Base-by-base conservation (phyloP, 2,888 invertebrate genomes). In the Monoplex corrugatus region DNA sequence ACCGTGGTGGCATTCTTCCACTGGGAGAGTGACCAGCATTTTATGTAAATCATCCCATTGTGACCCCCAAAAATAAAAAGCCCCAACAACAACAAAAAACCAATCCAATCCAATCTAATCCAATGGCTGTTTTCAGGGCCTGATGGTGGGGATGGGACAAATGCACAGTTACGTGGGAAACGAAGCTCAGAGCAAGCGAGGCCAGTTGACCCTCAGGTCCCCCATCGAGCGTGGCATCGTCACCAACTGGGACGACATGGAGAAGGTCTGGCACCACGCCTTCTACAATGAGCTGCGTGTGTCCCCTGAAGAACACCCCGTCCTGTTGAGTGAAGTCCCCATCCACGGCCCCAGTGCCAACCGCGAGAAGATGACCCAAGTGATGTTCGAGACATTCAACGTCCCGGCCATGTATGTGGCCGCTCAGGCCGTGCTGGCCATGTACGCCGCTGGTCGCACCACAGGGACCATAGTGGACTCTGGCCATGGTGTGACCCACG, bases 371-470 rank as follows among this genome's bases (percentile, higher is more conserved):
- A 98, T 98, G 98, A 98, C 98, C 89, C 95, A 95, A 92, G 94
- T 94, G 89, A 94, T 95, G 92, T 92, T 93, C 87, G 92, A 92
- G 98, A 99, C 97, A 95, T 98, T 98, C 97, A 98, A 98, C 97
- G 98, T 98, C 87, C 98, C 98, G 92, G 98, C 98, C 95, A 98
- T 98, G 98, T 98, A 98, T 96, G 98, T 98, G 92, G 98, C 98
- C 96, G 98, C 98, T 93, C 99, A 99, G 96, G 98, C 99, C 90
- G 98, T 98, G 90, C 98, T 99, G 96, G 99, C 98, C 82, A 97
- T 98, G 96, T 98, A 82, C 45, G 82, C 44, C n/a, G 13, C n/a
- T n/a, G 82, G 82, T 19, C 44, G 44, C 10, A 23, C 32, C 44
- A 82, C 82, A 5, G 82, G 44, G 0, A 45, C 40, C n/a, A 45